Base-by-base conservation (phyloP, 2,113 vertebrate species). In the Triplophysa rosa region DNA sequence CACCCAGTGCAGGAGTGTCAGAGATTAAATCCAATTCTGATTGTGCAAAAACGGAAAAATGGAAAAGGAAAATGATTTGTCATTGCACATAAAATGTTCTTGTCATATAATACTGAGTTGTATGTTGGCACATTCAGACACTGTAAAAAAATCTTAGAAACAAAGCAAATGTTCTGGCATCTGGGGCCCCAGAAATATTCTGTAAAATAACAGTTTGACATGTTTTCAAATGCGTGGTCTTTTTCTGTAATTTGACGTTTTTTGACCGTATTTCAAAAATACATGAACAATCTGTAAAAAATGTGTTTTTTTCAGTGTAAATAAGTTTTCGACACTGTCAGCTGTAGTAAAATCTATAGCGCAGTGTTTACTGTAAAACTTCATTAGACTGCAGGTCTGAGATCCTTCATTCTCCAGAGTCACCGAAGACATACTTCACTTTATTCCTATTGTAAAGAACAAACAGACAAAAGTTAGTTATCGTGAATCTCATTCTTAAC, bases 371-470 rank as follows among this genome's bases (percentile, higher is more conserved):
- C 17, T 19, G 17, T 59, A 62, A 24, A 62, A 26, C 21, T 4
- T 58, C 17, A 9, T 58, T 14, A 12, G 9, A 9, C 37, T 40
- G 2, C 70, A 37, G 33, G 58, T 40, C 19, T 24, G 21, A 58
- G 33, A 6, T 79, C 69, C 78, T 75, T 75, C 77, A 14, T 69
- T 69, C 64, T 77, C 42, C 72, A 65, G 8, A 29, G 49, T 33
- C 82, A 45, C 21, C 37, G 59, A 58, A 56, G 67, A 67, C 13
- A 16, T 47, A 59, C 83, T 84, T 81, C 80, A 59, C 49, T 82
- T 79, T 65, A 82, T 75, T 84, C 83, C 83, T 81, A 47, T 64
- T 62, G 54, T 42, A 33, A 62, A 74, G 9, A 63, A 62, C 23
- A 83, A 14, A 77, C 17, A 67, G 49, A 63, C 19, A 76, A 1